These are phyloP conservation scores for Dryoscopus gambensis DNA, from an alignment of 2,113 vertebrate genomes.

Conservation along the genomic window DNA sequence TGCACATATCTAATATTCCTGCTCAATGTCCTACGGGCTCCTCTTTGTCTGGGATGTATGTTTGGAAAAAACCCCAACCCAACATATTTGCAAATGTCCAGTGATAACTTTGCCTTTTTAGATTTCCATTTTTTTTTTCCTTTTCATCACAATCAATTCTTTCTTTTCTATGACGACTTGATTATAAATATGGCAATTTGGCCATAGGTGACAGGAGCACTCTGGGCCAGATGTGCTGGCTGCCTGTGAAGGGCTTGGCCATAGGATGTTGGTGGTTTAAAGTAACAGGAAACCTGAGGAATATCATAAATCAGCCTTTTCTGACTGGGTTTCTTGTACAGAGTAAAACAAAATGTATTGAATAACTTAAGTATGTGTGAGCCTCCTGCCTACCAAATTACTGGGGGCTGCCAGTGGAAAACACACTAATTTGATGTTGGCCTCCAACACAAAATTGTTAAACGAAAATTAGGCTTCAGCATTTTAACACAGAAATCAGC, in stretches of 20 bases:
- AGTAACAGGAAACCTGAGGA: constrained; percentile 74
- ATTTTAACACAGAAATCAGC: constrained; percentile 34
- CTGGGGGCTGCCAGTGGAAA: constrained; percentile 54
- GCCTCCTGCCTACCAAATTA: constrained; percentile 47
- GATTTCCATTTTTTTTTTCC: background rate
- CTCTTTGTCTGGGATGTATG: background rate
- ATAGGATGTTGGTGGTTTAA: constrained; percentile 50
- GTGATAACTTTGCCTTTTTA: background rate
- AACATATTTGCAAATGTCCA: background rate
- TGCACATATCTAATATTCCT: background rate
- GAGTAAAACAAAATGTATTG: constrained; percentile 67
- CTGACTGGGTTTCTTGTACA: constrained; percentile 69
- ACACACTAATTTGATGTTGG: constrained; percentile 42
- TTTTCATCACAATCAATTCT: background rate
- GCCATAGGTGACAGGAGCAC: background rate
- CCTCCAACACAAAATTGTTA: constrained; percentile 51
- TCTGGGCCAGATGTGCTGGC: constrained; percentile 61
- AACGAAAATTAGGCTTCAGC: constrained; percentile 48
- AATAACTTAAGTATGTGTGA: constrained; percentile 60
- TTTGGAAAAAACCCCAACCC: background rate
- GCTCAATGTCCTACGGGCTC: rapidly evolving
- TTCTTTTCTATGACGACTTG: background rate
- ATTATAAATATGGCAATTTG: constrained; percentile 15
- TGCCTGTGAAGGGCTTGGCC: constrained; percentile 48
- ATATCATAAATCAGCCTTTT: constrained; percentile 69